Percentiles rank a stretch among this genome's conserved stretches.
phyloP scores from a whole-genome alignment of 2,797 vertebrate genomes.

The Ataeniobius toweri region DNA sequence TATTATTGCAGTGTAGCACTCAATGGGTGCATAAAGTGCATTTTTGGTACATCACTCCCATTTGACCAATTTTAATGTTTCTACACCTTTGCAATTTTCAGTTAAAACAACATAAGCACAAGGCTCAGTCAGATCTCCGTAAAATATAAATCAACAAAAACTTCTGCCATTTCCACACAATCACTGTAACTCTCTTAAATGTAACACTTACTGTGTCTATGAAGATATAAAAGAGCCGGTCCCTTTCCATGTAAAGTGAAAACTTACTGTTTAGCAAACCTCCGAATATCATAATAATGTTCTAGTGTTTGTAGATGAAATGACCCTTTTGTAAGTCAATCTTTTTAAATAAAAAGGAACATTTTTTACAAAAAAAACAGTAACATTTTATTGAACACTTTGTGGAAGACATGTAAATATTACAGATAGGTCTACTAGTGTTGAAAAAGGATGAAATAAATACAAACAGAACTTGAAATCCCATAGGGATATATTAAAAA shows the following conservation, averaged over 20 bases:
- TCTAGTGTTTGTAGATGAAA: neutral
- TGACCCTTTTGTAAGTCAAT: neutral
- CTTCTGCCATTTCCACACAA: too few species aligned
- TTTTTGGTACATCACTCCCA: neutral
- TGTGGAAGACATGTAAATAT: slow-evolving; percentile 89
- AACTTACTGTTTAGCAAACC: neutral
- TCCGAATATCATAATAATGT: neutral
- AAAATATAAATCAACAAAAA: too few species aligned
- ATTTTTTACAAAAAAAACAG: slow-evolving; percentile 78
- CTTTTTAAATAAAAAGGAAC: neutral
- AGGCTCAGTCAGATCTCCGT: too few species aligned
- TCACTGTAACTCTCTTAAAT: too few species aligned
- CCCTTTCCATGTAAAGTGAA: neutral
- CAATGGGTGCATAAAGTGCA: neutral
- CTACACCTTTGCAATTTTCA: too few species aligned
- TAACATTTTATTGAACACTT: slow-evolving; percentile 87
- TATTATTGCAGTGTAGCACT: neutral
- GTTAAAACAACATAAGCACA: too few species aligned
- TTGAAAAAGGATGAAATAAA: slow-evolving; percentile 86
- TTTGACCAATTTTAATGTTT: neutral
- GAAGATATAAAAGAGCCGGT: too few species aligned
- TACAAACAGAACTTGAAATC: slow-evolving; percentile 88
- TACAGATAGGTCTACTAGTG: slow-evolving; percentile 87
- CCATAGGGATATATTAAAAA: slow-evolving; percentile 99
- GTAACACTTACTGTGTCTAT: too few species aligned